phyloP scores from a whole-genome alignment of 1,140 invertebrate genomes.

The Manduca sexta region DNA sequence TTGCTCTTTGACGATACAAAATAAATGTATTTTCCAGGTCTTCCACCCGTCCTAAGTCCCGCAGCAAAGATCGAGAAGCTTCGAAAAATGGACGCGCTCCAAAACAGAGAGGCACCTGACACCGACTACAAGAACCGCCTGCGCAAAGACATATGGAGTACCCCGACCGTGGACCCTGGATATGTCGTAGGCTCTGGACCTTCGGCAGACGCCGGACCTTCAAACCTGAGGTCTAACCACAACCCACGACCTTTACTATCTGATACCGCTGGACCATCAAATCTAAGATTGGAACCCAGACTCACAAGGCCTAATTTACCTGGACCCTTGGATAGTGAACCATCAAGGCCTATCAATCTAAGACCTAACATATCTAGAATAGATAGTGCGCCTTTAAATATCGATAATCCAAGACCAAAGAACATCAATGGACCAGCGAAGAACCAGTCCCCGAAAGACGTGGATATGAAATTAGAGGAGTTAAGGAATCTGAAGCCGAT shows the following conservation, averaged over 20 bases:
- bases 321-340: no score
- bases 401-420: no score
- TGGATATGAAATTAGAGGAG: constrained; percentile 15
- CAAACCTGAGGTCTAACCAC: background rate
- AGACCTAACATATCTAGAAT: no score
- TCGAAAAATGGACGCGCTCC: constrained; percentile 47
- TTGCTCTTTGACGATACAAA: no score
- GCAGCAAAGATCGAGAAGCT: constrained; percentile 53
- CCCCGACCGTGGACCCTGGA: constrained; percentile 2
- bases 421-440: no score
- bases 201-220: background rate
- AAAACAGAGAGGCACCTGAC: constrained; percentile 21
- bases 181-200: constrained; percentile 12
- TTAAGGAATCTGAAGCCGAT: constrained; percentile 46
- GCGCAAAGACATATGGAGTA: constrained; percentile 26
- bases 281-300: background rate
- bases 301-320: no score
- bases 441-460: no score
- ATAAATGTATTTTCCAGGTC: constrained; percentile 19
- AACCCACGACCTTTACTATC: background rate
- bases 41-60: constrained; percentile 44
- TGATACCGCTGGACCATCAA: background rate
- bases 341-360: no score
- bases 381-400: no score
- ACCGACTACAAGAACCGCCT: constrained; percentile 28